Base-by-base conservation (phyloP, 2,888 invertebrate genomes). In the Dolomedes plantarius region DNA sequence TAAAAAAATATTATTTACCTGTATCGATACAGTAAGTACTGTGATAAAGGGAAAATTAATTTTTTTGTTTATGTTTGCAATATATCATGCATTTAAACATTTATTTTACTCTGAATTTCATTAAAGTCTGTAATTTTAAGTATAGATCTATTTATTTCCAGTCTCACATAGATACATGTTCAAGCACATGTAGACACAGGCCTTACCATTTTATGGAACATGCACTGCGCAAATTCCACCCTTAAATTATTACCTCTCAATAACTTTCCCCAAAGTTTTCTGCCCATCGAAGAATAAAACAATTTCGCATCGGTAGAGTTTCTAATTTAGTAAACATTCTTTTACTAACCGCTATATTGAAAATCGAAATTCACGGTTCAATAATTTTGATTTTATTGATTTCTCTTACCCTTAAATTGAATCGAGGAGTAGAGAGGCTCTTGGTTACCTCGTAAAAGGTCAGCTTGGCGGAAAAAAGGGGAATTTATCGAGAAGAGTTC, bases 321-420 rank as follows among this genome's bases (percentile, higher is more conserved):
- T 46, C 41, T 46, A 46, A 46, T 46, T 46, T 46, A 46, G 16
- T 46, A 46, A 46, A 46, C 41, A 46, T 46, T 46, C 41, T 46
- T 6, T 46, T 46, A 46, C 41, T 46, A 46, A 46, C 41, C 41
- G 41, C 41, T 13, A 46, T 46, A 46, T 46, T 46, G 41, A 46
- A 46, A 46, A 46, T 46, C 41, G 41, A 46, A 46, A 13, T 46
- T 2, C 16, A 16, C 41, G 41, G 41, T 46, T 46, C 41, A 46
- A 46, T 46, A 46, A 46, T 46, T 46, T 46, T 46, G 41, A 46
- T 9, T 46, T 46, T 46, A 46, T 46, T 46, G 41, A 46, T 46
- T 16, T 46, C 41, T 6, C 16, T 16, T 46, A 16, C 16, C 9
- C 41, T 16, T 46, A 46, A 46, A 46, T 46, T 46, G 41, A 46